Evolutionary conservation across 1,140 invertebrate genomes (phyloP), one percentile per base, ranked within the genome.

Genomic region (Laupala kohalensis): DNA sequence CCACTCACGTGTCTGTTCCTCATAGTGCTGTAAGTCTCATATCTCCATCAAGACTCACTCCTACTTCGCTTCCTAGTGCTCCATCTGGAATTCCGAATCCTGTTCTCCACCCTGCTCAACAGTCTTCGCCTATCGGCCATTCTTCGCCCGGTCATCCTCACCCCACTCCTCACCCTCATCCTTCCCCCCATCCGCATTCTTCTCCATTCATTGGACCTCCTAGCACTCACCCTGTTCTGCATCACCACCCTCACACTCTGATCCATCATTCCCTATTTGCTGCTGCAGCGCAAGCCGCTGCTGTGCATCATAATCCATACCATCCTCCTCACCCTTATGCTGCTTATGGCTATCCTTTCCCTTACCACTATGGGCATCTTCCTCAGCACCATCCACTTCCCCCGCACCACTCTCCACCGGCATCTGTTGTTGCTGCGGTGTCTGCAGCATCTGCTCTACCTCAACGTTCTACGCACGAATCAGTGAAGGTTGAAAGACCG

Each of bases 361-460:
- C 85, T n/a, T 90, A 90, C 81, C 84, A 89, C 0, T 90, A 90
- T 75, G 86, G 86, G 5, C 83, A 89, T 69, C 88, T 88, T 68
- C 88, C 88, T 24, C 89, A 86, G 76, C 86, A 86, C 6, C 87
- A 91, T 75, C 87, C 89, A 1, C 89, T 89, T 74, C 88, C 88
- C 2, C 89, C 89, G 26, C 72, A 75, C 53, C 69, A 71, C 26
- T 86, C 77, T 85, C 73, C 70, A 63, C 70, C 73, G n/a, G 70
- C 70, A 63, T 30, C 64, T 64, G 25, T 26, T 62, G 27, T 67
- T 28, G 15, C 71, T 26, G 12, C 63, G 0, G 64, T 64, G 6
- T 28, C 71, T 6, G 23, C 70, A 24, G 53, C 70, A 19, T 64
- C 70, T 23, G 65, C 24, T 71, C 70, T 64, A 62, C 64, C 25